Base-by-base conservation (phyloP, 2,888 invertebrate species). In the Drosophila mercatorum region DNA sequence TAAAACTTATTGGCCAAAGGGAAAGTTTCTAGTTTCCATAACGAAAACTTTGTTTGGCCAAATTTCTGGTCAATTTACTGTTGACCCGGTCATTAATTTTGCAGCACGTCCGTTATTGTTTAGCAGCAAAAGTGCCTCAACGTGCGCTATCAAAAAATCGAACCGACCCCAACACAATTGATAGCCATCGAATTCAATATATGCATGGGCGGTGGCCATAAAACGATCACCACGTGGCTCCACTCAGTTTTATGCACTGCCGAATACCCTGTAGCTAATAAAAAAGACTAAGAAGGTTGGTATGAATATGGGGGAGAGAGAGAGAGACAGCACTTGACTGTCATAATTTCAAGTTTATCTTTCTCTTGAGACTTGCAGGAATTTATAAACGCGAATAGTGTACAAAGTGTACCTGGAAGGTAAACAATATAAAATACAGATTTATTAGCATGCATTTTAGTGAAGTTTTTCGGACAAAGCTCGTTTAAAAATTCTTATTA, bases 111-210 rank as follows among this genome's bases (percentile, higher is more conserved):
- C 31, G 44, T 41, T 43, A 53, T 56, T 56, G 40, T 68, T 60
- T 40, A 68, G 14, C 14, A 40, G 17, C 14, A 11, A 36, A 46
- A 40, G 22, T 38, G 10, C 31, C 40, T 41, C 17, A 51, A 63
- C 74, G 74, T 78, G 75, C 58, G 74, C 65, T 68, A 74, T 81
- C 75, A 62, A 47, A 31, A 68, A 78, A 81, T 84, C 68, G 53
- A 69, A 68, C 2, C 12, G 46, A 3, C 46, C 40, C 46, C 28
- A n/a, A 7, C 47, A n/a, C 71, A 34, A 57, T 68, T 62, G 64
- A 72, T 72, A 28, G 38, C 53, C 70, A 75, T 65, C 68, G 68
- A 80, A 83, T 77, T 80, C 74, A 78, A 83, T 81, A 64, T 59
- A 67, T 55, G 62, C 64, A 14, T 40, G 38, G n/a, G 58, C 60